phyloP scores from a whole-genome alignment of 2,113 vertebrate genomes.

The Grammomys dolichurus region DNA sequence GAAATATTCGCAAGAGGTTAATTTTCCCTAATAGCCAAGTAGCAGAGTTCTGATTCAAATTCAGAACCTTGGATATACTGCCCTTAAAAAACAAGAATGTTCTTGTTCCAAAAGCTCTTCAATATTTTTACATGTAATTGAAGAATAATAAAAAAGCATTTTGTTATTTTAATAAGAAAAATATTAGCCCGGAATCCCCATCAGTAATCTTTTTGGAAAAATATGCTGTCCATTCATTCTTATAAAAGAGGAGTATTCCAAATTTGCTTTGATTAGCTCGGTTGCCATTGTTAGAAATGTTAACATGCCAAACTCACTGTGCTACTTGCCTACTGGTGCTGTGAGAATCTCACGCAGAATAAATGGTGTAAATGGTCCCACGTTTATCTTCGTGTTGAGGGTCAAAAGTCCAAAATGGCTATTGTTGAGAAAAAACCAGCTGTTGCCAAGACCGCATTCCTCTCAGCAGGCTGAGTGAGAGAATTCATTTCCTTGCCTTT shows the following conservation, averaged over 20 bases:
- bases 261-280: slow-evolving; percentile 34
- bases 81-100: slow-evolving; percentile 27
- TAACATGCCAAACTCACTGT: not conserved
- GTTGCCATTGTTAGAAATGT: not conserved
- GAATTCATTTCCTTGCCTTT: not conserved
- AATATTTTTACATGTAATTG: slow-evolving; percentile 25
- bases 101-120: not conserved
- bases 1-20: not conserved
- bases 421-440: not conserved
- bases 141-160: not conserved
- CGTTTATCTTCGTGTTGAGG: not conserved
- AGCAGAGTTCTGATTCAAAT: slow-evolving; percentile 8
- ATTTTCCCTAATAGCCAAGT: not conserved
- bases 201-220: slow-evolving; percentile 21
- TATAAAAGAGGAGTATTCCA: not conserved
- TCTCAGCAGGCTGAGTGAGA: not conserved
- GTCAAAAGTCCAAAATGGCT: slow-evolving; percentile 15
- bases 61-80: not conserved
- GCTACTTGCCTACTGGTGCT: not conserved
- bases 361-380: not conserved
- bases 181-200: not conserved
- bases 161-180: slow-evolving; percentile 44
- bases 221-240: not conserved
- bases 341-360: not conserved
- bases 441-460: not conserved